Conservation (phyloP, 1,140 invertebrate genomes). For the Trachymyrmex septentrionalis region DNA sequence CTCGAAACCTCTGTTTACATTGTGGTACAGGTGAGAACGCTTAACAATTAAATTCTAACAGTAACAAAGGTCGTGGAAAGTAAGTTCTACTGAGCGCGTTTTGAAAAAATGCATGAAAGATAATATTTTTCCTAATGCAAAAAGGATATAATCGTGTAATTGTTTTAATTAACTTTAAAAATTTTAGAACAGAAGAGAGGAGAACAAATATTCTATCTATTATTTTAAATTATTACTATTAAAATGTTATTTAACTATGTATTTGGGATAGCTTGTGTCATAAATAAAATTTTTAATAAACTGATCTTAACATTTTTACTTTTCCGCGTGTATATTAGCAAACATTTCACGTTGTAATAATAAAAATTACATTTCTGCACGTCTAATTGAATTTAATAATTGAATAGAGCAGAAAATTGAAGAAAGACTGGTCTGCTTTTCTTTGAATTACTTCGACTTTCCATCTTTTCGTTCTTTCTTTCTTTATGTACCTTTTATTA, state of each 20-base stretch:
- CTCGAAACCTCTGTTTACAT: constrained; percentile 45
- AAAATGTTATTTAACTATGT: not conserved
- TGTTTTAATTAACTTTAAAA: not conserved
- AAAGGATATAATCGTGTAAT: not conserved
- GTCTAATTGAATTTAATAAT: constrained; percentile 5
- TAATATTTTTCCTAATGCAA: not conserved
- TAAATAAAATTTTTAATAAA: not conserved
- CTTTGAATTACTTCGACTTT: not conserved
- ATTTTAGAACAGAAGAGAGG: not conserved
- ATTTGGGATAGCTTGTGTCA: not conserved
- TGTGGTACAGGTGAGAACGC: constrained; percentile 25
- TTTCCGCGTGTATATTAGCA: not conserved
- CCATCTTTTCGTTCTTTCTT: not conserved
- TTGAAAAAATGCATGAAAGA: not conserved
- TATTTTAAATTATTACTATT: not conserved
- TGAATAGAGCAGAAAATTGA: not conserved
- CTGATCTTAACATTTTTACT: no score
- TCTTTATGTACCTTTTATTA: constrained; percentile 1
- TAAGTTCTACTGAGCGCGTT: not conserved
- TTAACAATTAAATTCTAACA: constrained; percentile 49
- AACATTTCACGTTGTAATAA: not conserved
- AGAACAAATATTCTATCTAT: not conserved
- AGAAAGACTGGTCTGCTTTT: not conserved
- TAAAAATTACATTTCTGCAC: not conserved
- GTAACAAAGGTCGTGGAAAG: not conserved